Evolutionary conservation across 2,113 vertebrate species (phyloP), one percentile per base, ranked within the genome.

Genomic region (Agapornis roseicollis): DNA sequence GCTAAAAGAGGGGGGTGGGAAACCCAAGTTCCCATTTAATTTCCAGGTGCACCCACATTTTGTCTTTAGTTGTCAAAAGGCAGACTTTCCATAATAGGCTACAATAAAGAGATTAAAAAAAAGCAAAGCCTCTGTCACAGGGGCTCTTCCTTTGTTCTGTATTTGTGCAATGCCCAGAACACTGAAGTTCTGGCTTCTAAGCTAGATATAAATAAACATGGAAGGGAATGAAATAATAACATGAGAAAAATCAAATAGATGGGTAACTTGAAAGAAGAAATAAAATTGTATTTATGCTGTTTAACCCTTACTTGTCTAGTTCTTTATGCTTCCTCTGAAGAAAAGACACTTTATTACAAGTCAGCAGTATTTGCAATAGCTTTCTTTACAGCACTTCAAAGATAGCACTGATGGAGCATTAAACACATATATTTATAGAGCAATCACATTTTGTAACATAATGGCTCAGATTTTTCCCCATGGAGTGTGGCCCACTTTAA

Each of bases 201-300:
- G 83, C 28, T 68, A 73, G 86, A 61, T 87, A 90, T 92, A 96
- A 96, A 95, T 65, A 94, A 96, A 84, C 77, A 93, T 56, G 52
- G 70, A 84, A 94, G 73, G 39, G 95, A 81, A 31, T 66, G 31
- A 92, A 96, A 92, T 72, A 82, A 83, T 52, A 86, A 81, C 65
- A 90, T 1, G 1, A 72, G 77, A 91, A n/a, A 94, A 95, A 91
- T 85, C 53, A 95, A 93, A 80, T 80, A 91, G 39, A 77, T 24
- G 10, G 28, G 44, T 49, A 80, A 84, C 65, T 72, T 85, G 65
- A 93, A 90, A 96, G 82, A 74, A 85, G 37, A 84, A 82, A 87
- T 81, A 56, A 78, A 95, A 64, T 5, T n/a, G 17, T 44, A 35
- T 82, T 90, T 88, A 50, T 89, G n/a, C 23, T 47, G 5, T 53